phyloP scores from a whole-genome alignment of 2,797 vertebrate species.

The Amphiprion clarkii region DNA sequence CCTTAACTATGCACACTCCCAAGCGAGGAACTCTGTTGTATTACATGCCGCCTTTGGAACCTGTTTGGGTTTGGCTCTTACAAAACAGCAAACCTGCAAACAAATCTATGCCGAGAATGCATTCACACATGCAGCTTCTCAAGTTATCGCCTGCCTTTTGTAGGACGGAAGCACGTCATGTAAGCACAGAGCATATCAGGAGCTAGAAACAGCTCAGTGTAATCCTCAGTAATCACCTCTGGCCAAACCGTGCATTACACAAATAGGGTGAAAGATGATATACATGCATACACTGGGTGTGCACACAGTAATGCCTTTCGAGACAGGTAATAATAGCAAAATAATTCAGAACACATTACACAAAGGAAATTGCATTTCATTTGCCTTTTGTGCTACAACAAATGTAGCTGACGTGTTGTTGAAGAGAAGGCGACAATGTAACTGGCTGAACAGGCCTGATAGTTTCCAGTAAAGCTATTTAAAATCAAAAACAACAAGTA shows the following conservation, averaged over 20 bases:
- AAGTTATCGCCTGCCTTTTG: slow-evolving; percentile 44
- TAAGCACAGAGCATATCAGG: slow-evolving; percentile 59
- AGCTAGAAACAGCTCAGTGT: slow-evolving; percentile 61
- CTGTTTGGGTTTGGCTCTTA: slow-evolving; percentile 55
- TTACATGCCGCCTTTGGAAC: slow-evolving; percentile 49
- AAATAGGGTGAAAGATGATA: slow-evolving; percentile 55
- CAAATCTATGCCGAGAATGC: slow-evolving; percentile 41
- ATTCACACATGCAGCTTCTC: slow-evolving; percentile 35
- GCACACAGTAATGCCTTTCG: slow-evolving; percentile 20
- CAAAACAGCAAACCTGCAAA: slow-evolving; percentile 58
- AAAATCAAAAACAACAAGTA: slow-evolving; percentile 29
- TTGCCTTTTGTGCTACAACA: slow-evolving; percentile 9
- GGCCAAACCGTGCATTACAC: slow-evolving; percentile 57
- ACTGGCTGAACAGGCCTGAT: slow-evolving; percentile 42
- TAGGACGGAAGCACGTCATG: slow-evolving; percentile 31
- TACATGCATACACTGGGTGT: slow-evolving; percentile 25
- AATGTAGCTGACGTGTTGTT: slow-evolving; percentile 31
- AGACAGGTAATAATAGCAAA: slow-evolving; percentile 23
- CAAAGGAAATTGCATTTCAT: slow-evolving; percentile 20
- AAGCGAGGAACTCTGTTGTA: slow-evolving; percentile 55
- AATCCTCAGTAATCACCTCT: slow-evolving; percentile 73
- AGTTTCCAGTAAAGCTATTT: slow-evolving; percentile 35
- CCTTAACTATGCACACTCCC: slow-evolving; percentile 59
- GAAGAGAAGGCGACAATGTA: too few relatives aligned
- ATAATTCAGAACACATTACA: neutral